Base-by-base conservation (phyloP, 2,888 invertebrate genomes). In the Cordylochernes scorpioides region DNA sequence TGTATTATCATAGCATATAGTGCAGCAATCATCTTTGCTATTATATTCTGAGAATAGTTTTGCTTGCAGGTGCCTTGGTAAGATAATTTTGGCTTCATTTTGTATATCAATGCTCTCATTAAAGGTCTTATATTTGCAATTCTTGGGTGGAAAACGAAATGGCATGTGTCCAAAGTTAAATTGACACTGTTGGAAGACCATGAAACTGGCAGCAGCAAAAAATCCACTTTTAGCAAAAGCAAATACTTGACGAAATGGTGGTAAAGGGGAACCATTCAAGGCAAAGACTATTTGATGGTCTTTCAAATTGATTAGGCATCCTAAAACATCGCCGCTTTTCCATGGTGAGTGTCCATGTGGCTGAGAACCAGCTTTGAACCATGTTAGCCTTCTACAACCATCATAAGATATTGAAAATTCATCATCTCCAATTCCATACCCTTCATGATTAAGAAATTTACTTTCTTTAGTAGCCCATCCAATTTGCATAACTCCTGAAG, bases 401-500 rank as follows among this genome's bases (percentile, higher is more conserved):
- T 88, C 88, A 52, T 80, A 86, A 0, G 82, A 73, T 35, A 86
- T 57, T 0, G 82, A 82, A 55, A 64, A 75, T 38, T 69, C 62
- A 49, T 86, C 86, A 48, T 86, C 86, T 5, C 86, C 86, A 34
- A 84, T 80, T n/a, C 84, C 84, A 56, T 72, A 82, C 1, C 84
- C 84, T 50, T 82, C 82, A 52, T 84, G 75, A 57, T 82, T 84
- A 24, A 78, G 59, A 53, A 84, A 86, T 48, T 71, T 73, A 49
- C 80, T 80, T 44, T 74, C 67, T 49, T 75, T 78, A 1, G 84
- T 82, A 1, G 86, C 86, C 77, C 82, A 84, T 28, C 88, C 88
- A 40, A 88, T 84, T 58, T 88, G 88, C 86, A 88, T 88, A 8
- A 86, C 80, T 1, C 86, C 86, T 1, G 74, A 67, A 4, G 84